A percentile compares a stretch with the other conserved stretches of the same genome.
phyloP scores from a whole-genome alignment of 2,797 vertebrate species.

The Limnodromus scolopaceus region DNA sequence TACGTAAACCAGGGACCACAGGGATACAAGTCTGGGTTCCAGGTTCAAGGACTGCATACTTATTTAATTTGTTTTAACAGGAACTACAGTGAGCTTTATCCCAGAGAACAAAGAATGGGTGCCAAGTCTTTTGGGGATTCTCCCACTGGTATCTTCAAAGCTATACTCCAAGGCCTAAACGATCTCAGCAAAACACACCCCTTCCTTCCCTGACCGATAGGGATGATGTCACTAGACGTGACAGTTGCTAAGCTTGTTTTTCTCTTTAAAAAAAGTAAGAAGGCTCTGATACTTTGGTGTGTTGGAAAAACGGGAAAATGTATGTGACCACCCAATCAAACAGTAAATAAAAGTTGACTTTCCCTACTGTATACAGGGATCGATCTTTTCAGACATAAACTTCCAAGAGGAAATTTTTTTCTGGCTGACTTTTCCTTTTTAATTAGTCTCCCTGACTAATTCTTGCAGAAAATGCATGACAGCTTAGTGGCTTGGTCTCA shows the following conservation, averaged over 20 bases:
- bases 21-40: neutral
- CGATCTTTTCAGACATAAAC: neutral
- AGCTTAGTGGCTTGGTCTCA: neutral
- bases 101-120: neutral
- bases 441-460: neutral
- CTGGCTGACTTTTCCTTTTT: neutral
- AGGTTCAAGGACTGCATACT: neutral
- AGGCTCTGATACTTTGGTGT: neutral
- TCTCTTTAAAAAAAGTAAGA: neutral
- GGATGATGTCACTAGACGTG: neutral
- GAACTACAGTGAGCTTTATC: neutral
- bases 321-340: neutral
- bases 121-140: neutral
- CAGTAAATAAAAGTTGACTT: neutral
- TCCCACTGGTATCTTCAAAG: neutral
- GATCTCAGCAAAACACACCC: neutral
- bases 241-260: neutral
- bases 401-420: neutral
- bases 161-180: neutral
- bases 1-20: neutral
- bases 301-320: neutral
- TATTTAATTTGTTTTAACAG: neutral
- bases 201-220: neutral
- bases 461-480: neutral
- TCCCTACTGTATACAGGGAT: neutral